Base-by-base conservation (phyloP, 2,888 invertebrate genomes). In the Agrilus mali region DNA sequence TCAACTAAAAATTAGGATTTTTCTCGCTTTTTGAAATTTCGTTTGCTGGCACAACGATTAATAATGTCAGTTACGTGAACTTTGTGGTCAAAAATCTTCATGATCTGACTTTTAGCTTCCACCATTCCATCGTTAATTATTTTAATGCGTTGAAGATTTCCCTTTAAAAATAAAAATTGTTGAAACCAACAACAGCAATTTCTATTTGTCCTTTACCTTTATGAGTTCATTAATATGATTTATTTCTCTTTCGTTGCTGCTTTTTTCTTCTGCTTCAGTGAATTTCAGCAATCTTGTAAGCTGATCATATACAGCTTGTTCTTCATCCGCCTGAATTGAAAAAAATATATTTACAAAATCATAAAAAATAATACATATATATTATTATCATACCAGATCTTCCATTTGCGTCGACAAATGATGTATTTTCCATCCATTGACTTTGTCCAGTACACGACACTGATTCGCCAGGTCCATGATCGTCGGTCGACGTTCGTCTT, bases 341-440 rank as follows among this genome's bases (percentile, higher is more conserved):
- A 43, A 41, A 44, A 22, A 41, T 27, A 33, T 43, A 39, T 40
- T 40, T 13, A 17, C 8, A 20, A n/a, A 43, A 43, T 15, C 2
- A 22, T 27, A 33, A 43, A 13, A 40, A 40, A 7, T 12, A 40
- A 31, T 33, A n/a, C n/a, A 32, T 14, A n/a, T 22, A 16, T 22
- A 22, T 22, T 40, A 7, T 14, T n/a, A 8, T 53, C 68, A 64
- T 69, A 90, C 92, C 75, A 94, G 70, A 65, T 93, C 89, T 59
- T 93, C 89, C 82, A 95, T 86, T 71, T 94, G 93, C 36, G 89
- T 82, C 33, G 86, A 86, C 54, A 95, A 75, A 64, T 93, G 92
- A 70, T 87, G 82, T 47, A 95, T 77, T 70, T 94, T 95, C 95
- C 95, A 95, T 1, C 95, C 95, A 54, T 88, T 87, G 14, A 90